Evolutionary conservation across 2,888 invertebrate genomes (phyloP).

Genomic region (Drosophila mimica): DNA sequence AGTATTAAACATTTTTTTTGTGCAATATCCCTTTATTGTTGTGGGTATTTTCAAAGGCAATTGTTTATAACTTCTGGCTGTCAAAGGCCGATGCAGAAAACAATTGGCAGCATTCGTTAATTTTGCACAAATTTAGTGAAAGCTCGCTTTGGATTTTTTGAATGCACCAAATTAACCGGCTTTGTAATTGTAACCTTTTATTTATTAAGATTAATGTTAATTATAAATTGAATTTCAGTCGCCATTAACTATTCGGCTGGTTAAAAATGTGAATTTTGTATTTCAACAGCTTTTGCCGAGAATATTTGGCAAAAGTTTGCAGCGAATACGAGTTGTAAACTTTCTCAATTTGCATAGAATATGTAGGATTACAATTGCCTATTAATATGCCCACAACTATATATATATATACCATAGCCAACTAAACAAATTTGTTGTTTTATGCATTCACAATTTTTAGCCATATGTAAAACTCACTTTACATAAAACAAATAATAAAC

Average conservation of each 20-base stretch:
- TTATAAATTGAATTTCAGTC: slow-evolving; percentile 3
- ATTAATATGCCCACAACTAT: slow-evolving; percentile 36
- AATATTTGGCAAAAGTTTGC: slow-evolving; percentile 1
- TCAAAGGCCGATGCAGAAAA: background rate
- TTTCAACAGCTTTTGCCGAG: slow-evolving; percentile 12
- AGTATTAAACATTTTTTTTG: slow-evolving; percentile 22
- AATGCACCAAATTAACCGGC: background rate
- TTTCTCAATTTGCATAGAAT: background rate
- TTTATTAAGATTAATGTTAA: slow-evolving; percentile 1
- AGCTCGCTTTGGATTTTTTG: background rate
- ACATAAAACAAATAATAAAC: slow-evolving; percentile 47
- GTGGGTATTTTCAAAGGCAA: slow-evolving; percentile 57
- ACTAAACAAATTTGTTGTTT: slow-evolving; percentile 64
- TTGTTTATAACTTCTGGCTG: slow-evolving; percentile 25
- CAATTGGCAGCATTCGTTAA: background rate
- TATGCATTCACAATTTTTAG: slow-evolving; percentile 39
- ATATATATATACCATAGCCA: slow-evolving; percentile 32
- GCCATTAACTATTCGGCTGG: background rate
- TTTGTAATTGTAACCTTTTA: background rate
- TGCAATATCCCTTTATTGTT: slow-evolving; percentile 53
- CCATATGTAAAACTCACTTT: slow-evolving; percentile 50
- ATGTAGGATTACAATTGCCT: slow-evolving; percentile 50
- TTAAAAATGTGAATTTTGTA: slow-evolving; percentile 14
- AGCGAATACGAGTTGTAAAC: slow-evolving; percentile 13
- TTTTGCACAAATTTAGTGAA: background rate